A percentile compares a stretch with the other conserved stretches of the same genome.
These are phyloP conservation scores for Papilio gigon DNA, from an alignment of 2,888 invertebrate genomes.

Conservation along the genomic window DNA sequence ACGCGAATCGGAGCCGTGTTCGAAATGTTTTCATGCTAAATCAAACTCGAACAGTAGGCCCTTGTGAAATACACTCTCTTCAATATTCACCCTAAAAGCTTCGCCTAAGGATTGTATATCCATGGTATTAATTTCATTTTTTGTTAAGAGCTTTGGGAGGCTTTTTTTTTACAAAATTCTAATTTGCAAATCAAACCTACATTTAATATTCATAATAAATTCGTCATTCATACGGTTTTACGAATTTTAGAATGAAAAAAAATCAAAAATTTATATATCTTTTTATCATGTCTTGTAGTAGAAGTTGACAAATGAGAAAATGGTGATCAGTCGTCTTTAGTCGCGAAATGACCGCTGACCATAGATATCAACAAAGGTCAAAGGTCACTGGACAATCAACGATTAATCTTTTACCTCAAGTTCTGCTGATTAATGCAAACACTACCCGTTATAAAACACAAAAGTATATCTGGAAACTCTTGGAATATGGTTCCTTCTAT, in stretches of 20 bases:
- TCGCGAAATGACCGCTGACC: no score
- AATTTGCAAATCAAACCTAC: neutral
- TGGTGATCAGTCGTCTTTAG: no score
- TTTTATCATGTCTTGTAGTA: no score
- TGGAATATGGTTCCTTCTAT: neutral
- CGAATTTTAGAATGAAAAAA: no score
- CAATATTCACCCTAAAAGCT: conserved; percentile 63
- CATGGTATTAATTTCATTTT: conserved; percentile 13
- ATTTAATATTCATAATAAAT: neutral
- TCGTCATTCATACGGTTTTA: no score
- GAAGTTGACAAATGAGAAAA: no score
- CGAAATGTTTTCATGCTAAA: conserved; percentile 77
- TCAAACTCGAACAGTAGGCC: conserved; percentile 69
- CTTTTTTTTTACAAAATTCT: neutral
- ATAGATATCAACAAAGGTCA: no score
- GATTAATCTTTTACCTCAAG: no score
- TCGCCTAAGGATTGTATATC: conserved; percentile 52
- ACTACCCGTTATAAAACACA: neutral
- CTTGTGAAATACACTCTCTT: conserved; percentile 68
- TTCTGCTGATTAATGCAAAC: no score
- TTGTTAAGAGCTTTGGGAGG: neutral
- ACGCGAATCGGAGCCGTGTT: conserved; percentile 65
- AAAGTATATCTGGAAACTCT: neutral
- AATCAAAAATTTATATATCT: no score
- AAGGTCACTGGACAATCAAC: no score